Base-by-base conservation (phyloP, 2,888 invertebrate species). In the Zhuqinia jingwanae region DNA sequence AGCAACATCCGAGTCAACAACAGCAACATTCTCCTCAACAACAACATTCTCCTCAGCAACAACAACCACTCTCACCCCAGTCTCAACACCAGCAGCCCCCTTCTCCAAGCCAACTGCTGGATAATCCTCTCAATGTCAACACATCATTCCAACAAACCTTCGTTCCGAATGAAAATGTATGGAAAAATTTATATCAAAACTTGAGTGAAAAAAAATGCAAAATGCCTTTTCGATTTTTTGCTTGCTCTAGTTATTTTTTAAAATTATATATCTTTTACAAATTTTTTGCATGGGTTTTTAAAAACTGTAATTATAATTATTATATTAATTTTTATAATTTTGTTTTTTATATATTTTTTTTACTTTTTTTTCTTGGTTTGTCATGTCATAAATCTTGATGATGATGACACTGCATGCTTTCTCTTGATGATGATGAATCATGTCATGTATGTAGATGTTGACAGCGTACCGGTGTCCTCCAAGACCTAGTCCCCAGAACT, bases 401-500 rank as follows among this genome's bases (percentile, higher is more conserved):
- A 36, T 50, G 53, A 75, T 75, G 82, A 82, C 45, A 53, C 27
- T 65, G 79, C 79, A 65, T 79, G 79, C 22, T 80, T 15, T 65
- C 56, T 56, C 47, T 47, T 79, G 63, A 70, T 80, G 60, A 82
- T 80, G 79, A 50, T 88, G 65, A 82, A 60, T 65, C 58, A 77
- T 93, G n/a, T n/a, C n/a, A n/a, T n/a, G n/a, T n/a, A n/a, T n/a
- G 93, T 91, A 92, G 93, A 91, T 93, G 92, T 90, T 93, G 93
- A 87, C 93, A 93, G 90, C 92, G 92, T 91, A 92, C 93, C 89
- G 93, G 92, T 91, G 88, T 56, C 91, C 90, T 86, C 90, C 85
- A 82, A 92, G 94, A 92, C 94, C 94, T 89, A 93, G 93, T 91
- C 93, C 94, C 77, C 93, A 93, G 91, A 93, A 93, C 75, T 94